Evolutionary conservation across 1,140 invertebrate species (phyloP).

Genomic region (Sinonovacula constricta): DNA sequence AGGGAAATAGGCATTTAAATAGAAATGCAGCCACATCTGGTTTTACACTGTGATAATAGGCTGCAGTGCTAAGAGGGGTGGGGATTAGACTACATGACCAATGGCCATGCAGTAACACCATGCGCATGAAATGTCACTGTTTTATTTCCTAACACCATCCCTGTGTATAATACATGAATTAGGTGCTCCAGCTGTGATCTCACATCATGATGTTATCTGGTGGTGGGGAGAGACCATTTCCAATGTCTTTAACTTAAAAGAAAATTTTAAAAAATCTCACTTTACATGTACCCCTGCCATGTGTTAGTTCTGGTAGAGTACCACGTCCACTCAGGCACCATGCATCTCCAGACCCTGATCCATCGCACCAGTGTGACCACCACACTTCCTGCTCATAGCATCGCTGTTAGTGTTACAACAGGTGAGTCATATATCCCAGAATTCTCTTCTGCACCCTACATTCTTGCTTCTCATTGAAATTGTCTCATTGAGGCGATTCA

Average conservation of each 20-base stretch:
- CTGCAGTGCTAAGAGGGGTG: no score
- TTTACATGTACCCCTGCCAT: neutral
- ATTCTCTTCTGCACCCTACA: no score
- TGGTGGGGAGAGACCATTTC: no score
- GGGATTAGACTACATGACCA: neutral
- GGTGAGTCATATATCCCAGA: neutral
- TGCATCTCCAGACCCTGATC: constrained; percentile 59
- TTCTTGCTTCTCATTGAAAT: no score
- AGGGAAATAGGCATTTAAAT: no score
- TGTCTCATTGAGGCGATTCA: no score
- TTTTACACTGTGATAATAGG: no score
- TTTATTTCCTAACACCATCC: neutral
- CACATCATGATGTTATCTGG: no score
- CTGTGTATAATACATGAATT: no score
- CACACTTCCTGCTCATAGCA: constrained; percentile 58
- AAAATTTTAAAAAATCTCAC: neutral
- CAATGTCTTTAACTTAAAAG: no score
- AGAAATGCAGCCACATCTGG: no score
- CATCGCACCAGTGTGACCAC: constrained; percentile 57
- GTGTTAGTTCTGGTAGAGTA: constrained; percentile 62
- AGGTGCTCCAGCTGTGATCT: no score
- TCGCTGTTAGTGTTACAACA: constrained; percentile 38
- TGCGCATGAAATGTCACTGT: neutral
- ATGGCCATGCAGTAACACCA: neutral
- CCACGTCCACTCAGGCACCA: constrained; percentile 64